Conservation (phyloP, 2,797 vertebrate genomes). For the Amblyraja radiata region DNA sequence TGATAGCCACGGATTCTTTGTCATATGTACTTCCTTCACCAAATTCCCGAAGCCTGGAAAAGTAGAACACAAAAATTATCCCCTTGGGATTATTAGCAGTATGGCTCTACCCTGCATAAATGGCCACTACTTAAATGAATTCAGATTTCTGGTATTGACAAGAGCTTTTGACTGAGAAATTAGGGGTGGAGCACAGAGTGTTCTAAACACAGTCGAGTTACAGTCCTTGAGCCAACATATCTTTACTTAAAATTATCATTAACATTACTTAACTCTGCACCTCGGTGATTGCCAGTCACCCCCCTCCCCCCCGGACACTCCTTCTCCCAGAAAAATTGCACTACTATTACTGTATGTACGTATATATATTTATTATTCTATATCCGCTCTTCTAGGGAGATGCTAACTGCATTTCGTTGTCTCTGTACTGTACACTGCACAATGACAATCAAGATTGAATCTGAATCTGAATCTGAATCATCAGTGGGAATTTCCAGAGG, state of each 20-base stretch:
- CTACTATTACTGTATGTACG: too few species aligned
- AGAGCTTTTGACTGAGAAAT: neutral
- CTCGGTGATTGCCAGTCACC: too few species aligned
- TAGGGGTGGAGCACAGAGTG: neutral
- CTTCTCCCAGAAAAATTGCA: too few species aligned
- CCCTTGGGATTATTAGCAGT: neutral
- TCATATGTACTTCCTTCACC: conserved; percentile 73
- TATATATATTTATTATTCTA: too few species aligned
- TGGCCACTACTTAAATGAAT: neutral
- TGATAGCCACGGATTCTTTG: conserved; percentile 90
- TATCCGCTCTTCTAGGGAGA: too few species aligned
- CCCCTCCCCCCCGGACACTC: too few species aligned
- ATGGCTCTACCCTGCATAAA: neutral
- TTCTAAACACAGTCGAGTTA: neutral
- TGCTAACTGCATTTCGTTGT: too few species aligned
- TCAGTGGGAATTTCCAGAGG: neutral
- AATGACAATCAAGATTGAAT: too few species aligned
- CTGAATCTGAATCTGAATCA: neutral
- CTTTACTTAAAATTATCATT: neutral
- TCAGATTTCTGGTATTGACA: neutral
- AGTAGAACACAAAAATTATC: neutral
- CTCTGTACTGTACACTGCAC: too few species aligned
- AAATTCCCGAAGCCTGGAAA: conserved; percentile 29
- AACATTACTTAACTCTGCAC: too few species aligned
- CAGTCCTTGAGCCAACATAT: neutral